A percentile compares a stretch with the other conserved stretches of the same genome.
Evolutionary conservation across 2,113 vertebrate species (phyloP).

Genomic region (Ailuropoda melanoleuca): DNA sequence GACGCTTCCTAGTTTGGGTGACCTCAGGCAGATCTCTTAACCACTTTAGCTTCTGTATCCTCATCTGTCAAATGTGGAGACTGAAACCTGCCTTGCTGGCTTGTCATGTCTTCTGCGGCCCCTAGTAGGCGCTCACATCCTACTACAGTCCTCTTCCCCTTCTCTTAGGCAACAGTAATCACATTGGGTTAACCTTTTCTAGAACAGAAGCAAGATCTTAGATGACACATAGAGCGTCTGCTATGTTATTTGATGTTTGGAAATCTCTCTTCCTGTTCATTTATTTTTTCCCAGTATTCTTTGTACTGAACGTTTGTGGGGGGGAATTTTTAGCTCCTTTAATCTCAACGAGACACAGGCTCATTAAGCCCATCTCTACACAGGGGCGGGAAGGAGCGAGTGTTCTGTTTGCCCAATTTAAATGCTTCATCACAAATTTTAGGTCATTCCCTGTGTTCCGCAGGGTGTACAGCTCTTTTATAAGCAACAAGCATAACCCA

Average conservation of each 20-base stretch:
- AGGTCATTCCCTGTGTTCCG: constrained; percentile 45
- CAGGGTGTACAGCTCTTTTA: constrained; percentile 18
- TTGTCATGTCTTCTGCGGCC: too few species aligned
- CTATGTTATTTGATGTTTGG: constrained; percentile 46
- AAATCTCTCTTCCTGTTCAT: constrained; percentile 42
- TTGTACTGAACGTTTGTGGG: not conserved
- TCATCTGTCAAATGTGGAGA: not conserved
- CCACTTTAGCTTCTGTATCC: not conserved
- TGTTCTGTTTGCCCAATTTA: constrained; percentile 63
- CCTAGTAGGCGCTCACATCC: not conserved
- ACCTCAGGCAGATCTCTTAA: not conserved
- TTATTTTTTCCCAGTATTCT: not conserved
- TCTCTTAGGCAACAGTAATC: not conserved
- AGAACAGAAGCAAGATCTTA: constrained; percentile 47
- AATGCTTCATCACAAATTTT: constrained; percentile 61
- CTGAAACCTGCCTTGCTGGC: not conserved
- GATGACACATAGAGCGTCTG: not conserved
- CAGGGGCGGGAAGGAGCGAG: not conserved
- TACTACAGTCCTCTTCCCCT: not conserved
- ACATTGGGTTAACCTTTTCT: not conserved
- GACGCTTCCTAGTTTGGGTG: not conserved
- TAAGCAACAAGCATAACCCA: constrained; percentile 22
- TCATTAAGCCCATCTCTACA: constrained; percentile 56
- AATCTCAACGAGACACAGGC: constrained; percentile 58
- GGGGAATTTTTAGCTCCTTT: constrained; percentile 36